Conservation (phyloP, 1,140 invertebrate genomes). For the Oryctes rhinoceros region DNA sequence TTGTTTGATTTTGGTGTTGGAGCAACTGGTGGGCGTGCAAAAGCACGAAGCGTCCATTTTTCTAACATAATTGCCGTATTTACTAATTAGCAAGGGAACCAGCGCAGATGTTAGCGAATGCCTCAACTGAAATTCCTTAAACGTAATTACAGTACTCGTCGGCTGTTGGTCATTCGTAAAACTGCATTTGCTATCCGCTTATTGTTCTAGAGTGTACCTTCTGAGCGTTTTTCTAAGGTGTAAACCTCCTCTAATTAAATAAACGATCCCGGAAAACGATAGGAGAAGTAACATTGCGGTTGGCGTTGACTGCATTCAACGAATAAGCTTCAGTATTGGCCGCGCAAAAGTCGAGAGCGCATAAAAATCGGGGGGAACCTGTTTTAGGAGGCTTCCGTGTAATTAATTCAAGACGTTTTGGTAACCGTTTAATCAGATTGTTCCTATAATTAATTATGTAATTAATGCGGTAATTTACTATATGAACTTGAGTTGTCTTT, state of each 20-base stretch:
- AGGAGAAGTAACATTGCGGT: neutral
- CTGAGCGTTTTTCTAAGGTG: neutral
- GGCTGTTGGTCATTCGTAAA: neutral
- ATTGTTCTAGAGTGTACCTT: neutral
- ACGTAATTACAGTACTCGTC: constrained; percentile 8
- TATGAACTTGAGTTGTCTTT: too few species aligned
- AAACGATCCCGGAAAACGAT: neutral
- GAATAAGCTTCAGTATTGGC: too few species aligned
- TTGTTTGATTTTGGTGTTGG: neutral
- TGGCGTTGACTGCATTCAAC: too few species aligned
- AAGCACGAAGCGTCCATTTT: constrained; percentile 7
- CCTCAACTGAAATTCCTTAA: neutral
- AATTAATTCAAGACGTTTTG: too few species aligned
- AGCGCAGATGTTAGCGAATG: constrained; percentile 5
- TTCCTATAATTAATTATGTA: too few species aligned
- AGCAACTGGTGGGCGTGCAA: neutral
- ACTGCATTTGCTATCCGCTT: neutral
- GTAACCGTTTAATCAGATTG: too few species aligned
- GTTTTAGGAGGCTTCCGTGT: too few species aligned
- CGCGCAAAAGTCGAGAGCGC: too few species aligned
- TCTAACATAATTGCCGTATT: neutral
- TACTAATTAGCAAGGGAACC: neutral
- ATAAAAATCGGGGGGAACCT: too few species aligned
- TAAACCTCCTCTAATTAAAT: neutral
- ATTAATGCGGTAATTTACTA: too few species aligned